Evolutionary conservation across 2,888 invertebrate species (phyloP), one percentile per base, ranked within the genome.

Genomic region (Heteromurus nitidus): DNA sequence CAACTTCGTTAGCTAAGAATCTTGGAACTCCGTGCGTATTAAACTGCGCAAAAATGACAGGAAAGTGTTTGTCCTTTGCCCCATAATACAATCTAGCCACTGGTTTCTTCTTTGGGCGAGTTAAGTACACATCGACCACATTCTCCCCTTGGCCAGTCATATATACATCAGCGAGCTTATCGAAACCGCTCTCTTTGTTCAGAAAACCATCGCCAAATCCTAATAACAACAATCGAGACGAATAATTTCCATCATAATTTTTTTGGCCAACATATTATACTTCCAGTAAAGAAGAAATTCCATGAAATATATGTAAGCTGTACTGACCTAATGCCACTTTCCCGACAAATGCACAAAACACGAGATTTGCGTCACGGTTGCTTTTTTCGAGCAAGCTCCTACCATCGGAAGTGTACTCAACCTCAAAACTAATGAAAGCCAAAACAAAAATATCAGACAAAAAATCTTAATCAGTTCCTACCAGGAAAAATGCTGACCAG

Each of bases 161-260:
- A 28, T 69, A 80, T 11, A 84, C 67, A 18, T 82, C 65, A 2
- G 80, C 85, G 30, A 85, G 36, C 16, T 68, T 16, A 13, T 75
- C 64, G 50, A 82, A 80, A 0, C 53, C 53, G 11, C 74, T 55
- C 28, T 79, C 68, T 68, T 83, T 67, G 2, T 44, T 44, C 18
- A 85, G 31, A 68, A 75, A 82, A 13, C 84, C 84, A 42, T 83
- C 79, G 5, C 84, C 85, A 79, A 85, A 85, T 9, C 85, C 85
- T 84, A 65, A 36, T 50, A 62, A 60, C 47, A 62, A n/a, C n/a
- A n/a, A n/a, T n/a, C n/a, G n/a, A n/a, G n/a, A n/a, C n/a, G n/a
- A n/a, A n/a, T n/a, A n/a, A n/a, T n/a, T n/a, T n/a, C n/a, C n/a
- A n/a, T n/a, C n/a, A n/a, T n/a, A n/a, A n/a, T n/a, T n/a, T n/a